Conservation (phyloP, 2,797 vertebrate genomes). For the Knipowitschia caucasica region DNA sequence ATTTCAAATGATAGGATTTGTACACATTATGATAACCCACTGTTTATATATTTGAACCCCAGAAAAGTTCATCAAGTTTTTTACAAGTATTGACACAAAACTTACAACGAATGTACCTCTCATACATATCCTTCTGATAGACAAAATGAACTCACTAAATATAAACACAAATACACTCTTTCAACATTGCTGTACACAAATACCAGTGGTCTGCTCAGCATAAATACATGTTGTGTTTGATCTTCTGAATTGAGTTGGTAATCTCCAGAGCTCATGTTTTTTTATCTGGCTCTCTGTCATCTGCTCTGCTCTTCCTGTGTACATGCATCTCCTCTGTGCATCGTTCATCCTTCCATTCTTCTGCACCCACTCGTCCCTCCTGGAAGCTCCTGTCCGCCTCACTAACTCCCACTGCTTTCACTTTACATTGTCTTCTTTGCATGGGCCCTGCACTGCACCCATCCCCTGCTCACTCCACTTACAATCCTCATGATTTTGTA, state of each 20-base stretch:
- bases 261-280: conserved; percentile 3
- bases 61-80: no score
- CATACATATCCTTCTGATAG: not conserved
- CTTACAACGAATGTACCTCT: not conserved
- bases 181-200: not conserved
- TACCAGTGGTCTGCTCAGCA: not conserved
- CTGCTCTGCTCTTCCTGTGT: conserved; percentile 1
- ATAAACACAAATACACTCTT: not conserved
- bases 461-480: conserved; percentile 14
- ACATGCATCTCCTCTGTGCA: conserved; percentile 8
- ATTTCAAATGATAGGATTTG: no score
- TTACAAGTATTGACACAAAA: no score
- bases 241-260: conserved; percentile 8
- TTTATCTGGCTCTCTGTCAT: conserved; percentile 9
- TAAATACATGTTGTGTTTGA: conserved; percentile 4
- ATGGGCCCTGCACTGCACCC: conserved; percentile 5
- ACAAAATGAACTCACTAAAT: not conserved
- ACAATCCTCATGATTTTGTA: conserved; percentile 9
- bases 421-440: conserved; percentile 13
- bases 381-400: conserved; percentile 17
- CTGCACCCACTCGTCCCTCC: conserved; percentile 33
- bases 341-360: conserved; percentile 38
- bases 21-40: no score
- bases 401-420: conserved; percentile 14
- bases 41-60: no score